Base-by-base conservation (phyloP, 2,888 invertebrate species). In the Parelbella ahira region DNA sequence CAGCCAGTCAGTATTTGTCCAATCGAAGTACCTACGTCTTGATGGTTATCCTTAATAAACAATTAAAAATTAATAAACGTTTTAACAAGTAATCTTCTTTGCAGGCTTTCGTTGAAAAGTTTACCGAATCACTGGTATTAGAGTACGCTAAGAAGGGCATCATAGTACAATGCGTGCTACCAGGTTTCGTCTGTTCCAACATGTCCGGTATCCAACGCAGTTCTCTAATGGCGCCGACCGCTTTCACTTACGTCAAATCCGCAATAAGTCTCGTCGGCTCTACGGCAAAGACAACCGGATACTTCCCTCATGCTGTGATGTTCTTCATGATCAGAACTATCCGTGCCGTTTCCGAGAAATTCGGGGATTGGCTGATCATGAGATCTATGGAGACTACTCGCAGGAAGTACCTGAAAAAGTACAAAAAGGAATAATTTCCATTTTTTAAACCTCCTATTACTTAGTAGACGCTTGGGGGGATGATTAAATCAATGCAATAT, bases 101-200 rank as follows among this genome's bases (percentile, higher is more conserved):
- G 2, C 79, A 93, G 91, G 93, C 95, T 1, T 96, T 92, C 79
- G 92, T 96, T 5, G 92, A 93, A 37, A 96, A 96, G 73, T 91
- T 96, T 53, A 91, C 93, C 3, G 91, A 91, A 33, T 94, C 95
- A 56, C 76, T 96, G 12, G 90, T 91, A 3, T 90, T 91, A 39
- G 96, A 96, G 63, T 96, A 94, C 60, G 79, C 88, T 8, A 90
- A 90, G 21, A 81, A 89, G 24, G 95, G 95, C 1, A 91, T 96
- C 11, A 89, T 91, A 2, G 87, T 96, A 2, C 97, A 97, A 80
- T 93, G 94, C 63, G 88, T 97, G 0, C 80, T 93, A 43, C 97
- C 97, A 0, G 97, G 95, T 1, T 95, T 94, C 56, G 97, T 98
- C 0, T 95, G 95, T 10, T 96, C 97, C 0, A 97, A 97, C 64